Conservation (phyloP, 2,797 vertebrate species). For the Anas flavirostris region DNA sequence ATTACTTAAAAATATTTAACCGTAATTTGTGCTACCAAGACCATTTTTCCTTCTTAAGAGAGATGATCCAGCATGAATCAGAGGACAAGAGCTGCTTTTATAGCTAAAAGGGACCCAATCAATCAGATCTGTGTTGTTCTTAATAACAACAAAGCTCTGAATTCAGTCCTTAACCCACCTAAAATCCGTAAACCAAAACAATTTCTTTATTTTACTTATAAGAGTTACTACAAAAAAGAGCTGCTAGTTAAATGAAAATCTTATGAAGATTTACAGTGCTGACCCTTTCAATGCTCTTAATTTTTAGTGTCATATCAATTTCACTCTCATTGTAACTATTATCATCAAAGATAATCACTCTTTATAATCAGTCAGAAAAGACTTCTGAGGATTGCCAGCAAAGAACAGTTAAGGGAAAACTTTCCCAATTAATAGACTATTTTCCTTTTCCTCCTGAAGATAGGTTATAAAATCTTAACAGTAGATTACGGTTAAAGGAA, state of each 20-base stretch:
- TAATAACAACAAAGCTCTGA: not conserved
- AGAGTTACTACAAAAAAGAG: not conserved
- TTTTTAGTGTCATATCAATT: conserved; percentile 18
- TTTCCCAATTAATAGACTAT: conserved; percentile 34
- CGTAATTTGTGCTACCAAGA: not conserved
- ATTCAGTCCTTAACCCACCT: not conserved
- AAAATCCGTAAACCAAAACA: not conserved
- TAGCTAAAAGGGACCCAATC: not conserved
- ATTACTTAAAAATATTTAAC: conserved; percentile 32
- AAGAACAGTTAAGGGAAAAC: conserved; percentile 39
- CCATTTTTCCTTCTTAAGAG: not conserved
- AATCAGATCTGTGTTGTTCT: not conserved
- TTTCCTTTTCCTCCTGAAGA: conserved; percentile 2
- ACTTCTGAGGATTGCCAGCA: not conserved
- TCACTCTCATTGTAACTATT: conserved; percentile 25
- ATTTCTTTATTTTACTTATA: not conserved
- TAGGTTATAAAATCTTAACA: conserved; percentile 30
- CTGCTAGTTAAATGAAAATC: conserved; percentile 5
- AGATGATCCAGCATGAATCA: not conserved
- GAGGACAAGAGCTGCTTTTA: not conserved
- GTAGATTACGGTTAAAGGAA: conserved; percentile 19
- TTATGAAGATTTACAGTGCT: not conserved
- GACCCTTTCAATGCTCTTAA: conserved; percentile 16
- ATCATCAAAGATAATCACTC: not conserved
- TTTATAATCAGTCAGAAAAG: not conserved